Percentiles rank a stretch among this genome's conserved stretches.
Conservation (phyloP, 1,140 invertebrate species). For the Zophobas morio region DNA sequence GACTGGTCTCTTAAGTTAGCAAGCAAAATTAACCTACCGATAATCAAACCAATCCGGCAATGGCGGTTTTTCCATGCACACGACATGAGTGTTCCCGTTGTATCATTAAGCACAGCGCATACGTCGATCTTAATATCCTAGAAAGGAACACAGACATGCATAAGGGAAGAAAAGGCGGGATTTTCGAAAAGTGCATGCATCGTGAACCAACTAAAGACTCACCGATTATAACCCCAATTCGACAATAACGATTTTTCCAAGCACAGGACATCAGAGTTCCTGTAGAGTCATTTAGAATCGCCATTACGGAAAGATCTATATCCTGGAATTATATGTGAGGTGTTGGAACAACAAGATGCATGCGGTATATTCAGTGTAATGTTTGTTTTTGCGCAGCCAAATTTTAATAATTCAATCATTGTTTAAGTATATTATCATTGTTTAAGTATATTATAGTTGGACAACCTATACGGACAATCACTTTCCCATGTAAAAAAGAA, state of each 20-base stretch:
- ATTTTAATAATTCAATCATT: too few species aligned
- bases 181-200: conserved; percentile 21
- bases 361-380: conserved; percentile 6
- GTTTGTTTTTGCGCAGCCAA: too few species aligned
- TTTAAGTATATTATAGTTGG: too few species aligned
- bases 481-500: too few species aligned
- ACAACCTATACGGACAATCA: too few species aligned
- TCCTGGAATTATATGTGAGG: conserved; percentile 74
- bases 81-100: conserved; percentile 98
- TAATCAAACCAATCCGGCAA: conserved; percentile 60
- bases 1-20: too few species aligned
- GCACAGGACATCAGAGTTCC: conserved; percentile 98
- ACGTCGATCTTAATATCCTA: conserved; percentile 79
- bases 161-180: background rate
- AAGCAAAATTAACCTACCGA: conserved; percentile 63
- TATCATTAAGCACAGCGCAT: conserved; percentile 97
- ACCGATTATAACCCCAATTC: conserved; percentile 77
- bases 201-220: conserved; percentile 49
- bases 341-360: conserved; percentile 1
- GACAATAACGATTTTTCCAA: conserved; percentile 90
- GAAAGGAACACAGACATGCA: conserved; percentile 38
- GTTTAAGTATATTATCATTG: too few species aligned
- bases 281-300: conserved; percentile 97
- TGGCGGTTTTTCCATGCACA: conserved; percentile 95
- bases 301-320: conserved; percentile 91